phyloP scores from a whole-genome alignment of 30 jellyfish, hydroid and myxozoan genomes.

The Mastigias papua region DNA sequence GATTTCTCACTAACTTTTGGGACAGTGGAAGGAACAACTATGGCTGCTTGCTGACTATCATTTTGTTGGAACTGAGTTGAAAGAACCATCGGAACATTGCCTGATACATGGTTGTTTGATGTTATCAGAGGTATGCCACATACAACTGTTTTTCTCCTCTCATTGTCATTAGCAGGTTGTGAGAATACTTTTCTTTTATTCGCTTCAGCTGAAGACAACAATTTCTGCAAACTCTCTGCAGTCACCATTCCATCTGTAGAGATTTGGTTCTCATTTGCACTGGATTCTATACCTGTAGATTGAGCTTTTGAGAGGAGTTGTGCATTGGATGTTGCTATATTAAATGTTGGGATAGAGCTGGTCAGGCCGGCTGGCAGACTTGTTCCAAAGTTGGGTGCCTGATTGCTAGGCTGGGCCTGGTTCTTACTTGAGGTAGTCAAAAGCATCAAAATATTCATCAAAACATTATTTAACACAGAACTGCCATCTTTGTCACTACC shows the following conservation, averaged over 20 bases:
- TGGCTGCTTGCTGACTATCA: slow-evolving; percentile 31
- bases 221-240: slow-evolving; percentile 50
- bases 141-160: slow-evolving; percentile 54
- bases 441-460: slow-evolving; percentile 79
- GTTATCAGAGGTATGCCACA: slow-evolving; percentile 55
- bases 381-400: background rate
- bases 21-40: slow-evolving; percentile 55
- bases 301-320: slow-evolving; percentile 18
- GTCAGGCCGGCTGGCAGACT: slow-evolving; percentile 1
- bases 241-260: slow-evolving; percentile 45
- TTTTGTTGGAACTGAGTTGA: slow-evolving; percentile 54
- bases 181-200: slow-evolving; percentile 17
- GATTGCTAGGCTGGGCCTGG: slow-evolving; percentile 44
- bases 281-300: background rate
- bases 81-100: slow-evolving; percentile 75
- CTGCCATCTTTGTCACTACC: slow-evolving; percentile 65
- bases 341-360: slow-evolving; percentile 12
- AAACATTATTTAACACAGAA: slow-evolving; percentile 62
- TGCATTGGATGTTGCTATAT: slow-evolving; percentile 2
- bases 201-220: slow-evolving; percentile 51
- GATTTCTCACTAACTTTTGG: slow-evolving; percentile 87
- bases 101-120: slow-evolving; percentile 19
- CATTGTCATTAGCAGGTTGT: slow-evolving; percentile 41
- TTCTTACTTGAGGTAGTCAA: slow-evolving; percentile 59
- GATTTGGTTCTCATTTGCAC: background rate